Conservation (phyloP, 2,888 invertebrate species). For the Isoperla grammatica region DNA sequence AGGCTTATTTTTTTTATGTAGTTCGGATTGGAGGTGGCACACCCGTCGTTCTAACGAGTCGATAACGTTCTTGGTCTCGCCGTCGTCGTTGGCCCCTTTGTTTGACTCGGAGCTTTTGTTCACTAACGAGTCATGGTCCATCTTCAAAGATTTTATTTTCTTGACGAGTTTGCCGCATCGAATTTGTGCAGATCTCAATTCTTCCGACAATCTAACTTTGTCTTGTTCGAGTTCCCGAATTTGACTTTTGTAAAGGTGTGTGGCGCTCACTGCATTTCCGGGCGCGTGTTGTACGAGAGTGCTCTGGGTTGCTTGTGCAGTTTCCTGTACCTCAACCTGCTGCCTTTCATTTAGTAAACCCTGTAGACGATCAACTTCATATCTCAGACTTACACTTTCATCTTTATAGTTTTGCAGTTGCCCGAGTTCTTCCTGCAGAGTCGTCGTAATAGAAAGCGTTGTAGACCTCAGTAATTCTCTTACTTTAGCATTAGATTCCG, state of each 20-base stretch:
- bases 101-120: conserved; percentile 35
- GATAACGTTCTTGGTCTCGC: conserved; percentile 68
- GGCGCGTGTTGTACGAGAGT: too few species aligned
- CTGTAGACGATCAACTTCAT: conserved; percentile 34
- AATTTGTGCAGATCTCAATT: conserved; percentile 58
- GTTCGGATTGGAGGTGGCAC: conserved; percentile 52
- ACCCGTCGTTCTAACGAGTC: conserved; percentile 59
- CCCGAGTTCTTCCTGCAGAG: too few species aligned
- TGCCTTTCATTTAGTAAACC: conserved; percentile 36
- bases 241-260: conserved; percentile 42
- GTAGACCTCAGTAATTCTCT: too few species aligned
- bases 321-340: too few species aligned
- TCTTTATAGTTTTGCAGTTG: too few species aligned
- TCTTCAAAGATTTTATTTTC: conserved; percentile 78
- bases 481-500: too few species aligned
- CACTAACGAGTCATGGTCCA: conserved; percentile 55
- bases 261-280: too few species aligned
- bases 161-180: conserved; percentile 74
- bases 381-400: conserved; percentile 31
- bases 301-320: too few species aligned
- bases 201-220: conserved; percentile 53
- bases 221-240: conserved; percentile 55
- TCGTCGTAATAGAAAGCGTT: too few species aligned
- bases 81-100: conserved; percentile 45
- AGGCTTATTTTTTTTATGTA: neutral